A percentile compares a stretch with the other conserved stretches of the same genome.
phyloP scores from a whole-genome alignment of 64 coral and sea anemone genomes.

The Montipora sp. region DNA sequence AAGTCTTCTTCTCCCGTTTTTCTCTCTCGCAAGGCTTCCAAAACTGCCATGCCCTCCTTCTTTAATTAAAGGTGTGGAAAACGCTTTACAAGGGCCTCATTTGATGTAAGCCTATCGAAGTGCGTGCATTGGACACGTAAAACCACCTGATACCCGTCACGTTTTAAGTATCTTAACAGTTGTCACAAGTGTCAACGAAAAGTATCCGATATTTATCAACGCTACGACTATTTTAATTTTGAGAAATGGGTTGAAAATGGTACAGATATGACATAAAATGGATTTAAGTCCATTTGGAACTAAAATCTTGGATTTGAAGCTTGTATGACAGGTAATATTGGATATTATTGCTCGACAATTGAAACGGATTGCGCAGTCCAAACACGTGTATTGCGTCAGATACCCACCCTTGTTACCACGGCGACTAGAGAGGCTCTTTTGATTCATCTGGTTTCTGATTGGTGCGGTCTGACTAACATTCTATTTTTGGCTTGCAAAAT shows the following conservation, averaged over 20 bases:
- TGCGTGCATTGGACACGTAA: not conserved
- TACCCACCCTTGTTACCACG: slow-evolving; percentile 55
- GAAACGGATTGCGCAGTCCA: not conserved
- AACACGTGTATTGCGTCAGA: slow-evolving; percentile 59
- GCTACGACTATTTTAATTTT: not conserved
- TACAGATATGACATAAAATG: not conserved
- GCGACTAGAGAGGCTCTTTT: slow-evolving; percentile 2
- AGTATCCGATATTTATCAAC: not conserved
- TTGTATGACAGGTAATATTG: too few species aligned
- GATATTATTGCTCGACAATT: not conserved
- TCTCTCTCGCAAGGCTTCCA: too few species aligned
- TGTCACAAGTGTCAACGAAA: not conserved
- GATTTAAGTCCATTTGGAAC: not conserved
- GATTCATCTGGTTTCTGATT: slow-evolving; percentile 33
- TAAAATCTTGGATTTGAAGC: not conserved
- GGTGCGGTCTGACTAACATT: slow-evolving; percentile 48
- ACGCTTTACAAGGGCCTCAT: not conserved
- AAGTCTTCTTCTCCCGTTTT: too few species aligned
- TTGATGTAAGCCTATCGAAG: slow-evolving; percentile 11
- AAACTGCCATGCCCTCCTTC: not conserved
- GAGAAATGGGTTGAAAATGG: not conserved
- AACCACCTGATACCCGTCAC: slow-evolving; percentile 16
- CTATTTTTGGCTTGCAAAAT: slow-evolving; percentile 59
- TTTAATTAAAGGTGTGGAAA: not conserved
- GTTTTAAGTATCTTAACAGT: not conserved